Evolutionary conservation across 2,113 vertebrate species (phyloP).

Genomic region (Pan paniscus): DNA sequence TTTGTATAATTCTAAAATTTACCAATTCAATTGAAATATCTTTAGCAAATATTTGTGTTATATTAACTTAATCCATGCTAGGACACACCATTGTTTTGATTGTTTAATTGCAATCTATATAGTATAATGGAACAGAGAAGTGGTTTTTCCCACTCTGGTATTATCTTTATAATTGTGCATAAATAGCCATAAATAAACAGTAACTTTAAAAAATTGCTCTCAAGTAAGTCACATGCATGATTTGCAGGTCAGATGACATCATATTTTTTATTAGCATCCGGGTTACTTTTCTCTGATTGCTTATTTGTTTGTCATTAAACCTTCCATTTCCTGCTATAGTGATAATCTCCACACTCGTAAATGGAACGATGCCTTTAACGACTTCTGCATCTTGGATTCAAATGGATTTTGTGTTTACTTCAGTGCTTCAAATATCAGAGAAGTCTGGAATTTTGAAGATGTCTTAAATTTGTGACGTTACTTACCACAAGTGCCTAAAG

Average conservation of each 20-base stretch:
- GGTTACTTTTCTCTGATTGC: background rate
- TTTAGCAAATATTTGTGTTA: conserved; percentile 5
- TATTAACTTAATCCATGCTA: background rate
- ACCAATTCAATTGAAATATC: background rate
- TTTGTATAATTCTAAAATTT: background rate
- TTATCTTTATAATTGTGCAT: background rate
- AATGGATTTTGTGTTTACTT: background rate
- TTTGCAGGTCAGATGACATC: background rate
- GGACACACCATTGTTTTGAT: background rate
- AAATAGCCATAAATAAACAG: background rate
- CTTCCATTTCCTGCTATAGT: background rate
- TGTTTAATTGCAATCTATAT: background rate
- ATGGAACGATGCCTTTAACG: background rate
- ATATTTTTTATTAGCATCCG: background rate
- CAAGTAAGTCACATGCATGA: background rate
- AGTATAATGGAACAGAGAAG: background rate
- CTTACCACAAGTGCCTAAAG: background rate
- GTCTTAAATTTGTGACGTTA: background rate
- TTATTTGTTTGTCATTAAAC: background rate
- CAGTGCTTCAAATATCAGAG: background rate
- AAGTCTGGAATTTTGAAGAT: background rate
- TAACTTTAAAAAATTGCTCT: background rate
- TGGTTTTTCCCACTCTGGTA: background rate
- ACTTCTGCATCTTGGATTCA: background rate
- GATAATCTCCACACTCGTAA: background rate